Percentiles rank a stretch among this genome's conserved stretches.
These are phyloP conservation scores for Rhagonycha fulva DNA, from an alignment of 2,888 invertebrate species.

Conservation along the genomic window DNA sequence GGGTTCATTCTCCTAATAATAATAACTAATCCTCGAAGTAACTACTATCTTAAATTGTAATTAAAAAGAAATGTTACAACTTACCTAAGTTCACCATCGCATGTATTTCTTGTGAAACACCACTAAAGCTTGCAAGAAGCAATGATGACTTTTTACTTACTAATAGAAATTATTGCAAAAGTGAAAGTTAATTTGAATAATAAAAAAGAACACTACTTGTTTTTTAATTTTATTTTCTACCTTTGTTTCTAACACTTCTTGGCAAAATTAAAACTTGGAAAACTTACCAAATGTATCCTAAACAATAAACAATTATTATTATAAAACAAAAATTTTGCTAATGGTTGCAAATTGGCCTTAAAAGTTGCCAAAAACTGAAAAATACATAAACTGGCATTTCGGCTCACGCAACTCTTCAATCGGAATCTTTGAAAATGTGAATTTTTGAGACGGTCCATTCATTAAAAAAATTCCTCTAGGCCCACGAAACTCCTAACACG, in stretches of 20 bases:
- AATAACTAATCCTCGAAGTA: background rate
- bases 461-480: too few relatives aligned
- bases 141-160: background rate
- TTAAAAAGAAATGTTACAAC: background rate
- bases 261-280: background rate
- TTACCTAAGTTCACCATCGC: background rate
- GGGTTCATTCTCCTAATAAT: background rate
- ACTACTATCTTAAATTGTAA: background rate
- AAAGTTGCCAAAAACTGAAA: too few relatives aligned
- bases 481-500: too few relatives aligned
- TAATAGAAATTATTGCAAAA: slow-evolving; percentile 5
- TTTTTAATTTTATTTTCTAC: background rate
- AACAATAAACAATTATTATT: too few relatives aligned
- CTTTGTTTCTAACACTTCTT: background rate
- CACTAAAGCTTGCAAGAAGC: background rate
- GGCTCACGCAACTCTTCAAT: too few relatives aligned
- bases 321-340: too few relatives aligned
- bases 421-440: too few relatives aligned
- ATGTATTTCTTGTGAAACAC: background rate
- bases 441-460: too few relatives aligned
- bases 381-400: too few relatives aligned
- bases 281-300: background rate
- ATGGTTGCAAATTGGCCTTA: too few relatives aligned
- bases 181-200: slow-evolving; percentile 5
- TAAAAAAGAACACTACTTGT: background rate